A percentile compares a stretch with the other conserved stretches of the same genome.
Conservation (phyloP, 2,888 invertebrate species). For the Drosophila mimetica region DNA sequence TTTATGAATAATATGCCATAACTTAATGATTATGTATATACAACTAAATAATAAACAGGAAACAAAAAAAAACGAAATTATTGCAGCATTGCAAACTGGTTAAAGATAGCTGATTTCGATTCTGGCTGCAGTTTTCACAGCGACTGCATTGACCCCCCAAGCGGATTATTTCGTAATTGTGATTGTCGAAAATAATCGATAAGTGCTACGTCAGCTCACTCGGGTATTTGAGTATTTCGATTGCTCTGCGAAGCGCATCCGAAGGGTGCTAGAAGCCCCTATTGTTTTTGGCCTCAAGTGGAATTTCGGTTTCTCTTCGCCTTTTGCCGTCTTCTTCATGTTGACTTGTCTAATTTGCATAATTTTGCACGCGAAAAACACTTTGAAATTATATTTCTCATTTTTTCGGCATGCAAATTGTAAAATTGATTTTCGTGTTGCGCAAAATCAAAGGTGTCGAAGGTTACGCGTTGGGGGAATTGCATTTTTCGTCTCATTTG, state of each 20-base stretch:
- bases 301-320: slow-evolving; percentile 14
- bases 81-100: background rate
- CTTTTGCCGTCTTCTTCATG: slow-evolving; percentile 5
- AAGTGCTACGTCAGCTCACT: slow-evolving; percentile 31
- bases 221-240: slow-evolving; percentile 28
- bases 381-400: slow-evolving; percentile 53
- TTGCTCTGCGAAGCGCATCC: slow-evolving; percentile 29
- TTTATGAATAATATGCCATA: background rate
- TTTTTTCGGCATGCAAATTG: slow-evolving; percentile 65
- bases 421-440: slow-evolving; percentile 71
- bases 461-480: slow-evolving; percentile 25
- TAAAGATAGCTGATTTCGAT: slow-evolving; percentile 1
- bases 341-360: slow-evolving; percentile 62
- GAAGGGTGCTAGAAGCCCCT: slow-evolving; percentile 35
- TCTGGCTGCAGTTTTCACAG: slow-evolving; percentile 17
- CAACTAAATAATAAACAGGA: background rate
- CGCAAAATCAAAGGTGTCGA: slow-evolving; percentile 40
- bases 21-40: background rate
- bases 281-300: slow-evolving; percentile 30
- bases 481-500: slow-evolving; percentile 40
- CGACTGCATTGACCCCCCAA: slow-evolving; percentile 20
- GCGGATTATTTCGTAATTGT: slow-evolving; percentile 36
- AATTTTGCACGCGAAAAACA: slow-evolving; percentile 71
- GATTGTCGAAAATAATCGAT: slow-evolving; percentile 35
- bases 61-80: background rate